Base-by-base conservation (phyloP, 2,797 vertebrate species). In the Buceros bicornis region DNA sequence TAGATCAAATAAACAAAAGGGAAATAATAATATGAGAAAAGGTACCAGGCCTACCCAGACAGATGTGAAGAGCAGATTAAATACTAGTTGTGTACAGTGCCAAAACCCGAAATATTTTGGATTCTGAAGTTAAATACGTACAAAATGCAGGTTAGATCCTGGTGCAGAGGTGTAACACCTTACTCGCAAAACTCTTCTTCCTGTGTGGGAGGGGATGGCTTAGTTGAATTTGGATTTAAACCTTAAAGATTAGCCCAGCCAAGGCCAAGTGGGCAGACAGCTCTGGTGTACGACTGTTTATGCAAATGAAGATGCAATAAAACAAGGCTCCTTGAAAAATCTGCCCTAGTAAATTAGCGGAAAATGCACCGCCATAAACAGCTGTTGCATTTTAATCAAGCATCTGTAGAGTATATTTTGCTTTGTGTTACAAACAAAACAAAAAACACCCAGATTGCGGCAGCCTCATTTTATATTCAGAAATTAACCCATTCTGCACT, bases 311-410 rank as follows among this genome's bases (percentile, higher is more conserved):
- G 95, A 91, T 57, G 85, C 89, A 84, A 91, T 97, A 92, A 97
- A 97, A 96, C 85, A 56, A 87, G 85, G 83, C 97, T 97, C 94
- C 95, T 98, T 97, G 89, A 89, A 95, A 98, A 98, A 98, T 97
- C 95, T 95, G 92, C 96, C 97, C 84, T 76, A 82, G 87, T 92
- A 97, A 98, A 98, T 98, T 97, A 97, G 96, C 97, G 96, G 96
- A 98, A 98, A 98, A 98, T 94, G 94, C 80, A 92, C 95, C 72
- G 92, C 94, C 96, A 82, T 87, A 98, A 98, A 98, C 98, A 98
- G 97, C 98, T 98, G 97, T 98, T 98, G 97, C 97, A 92, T 98
- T 98, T 97, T 97, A 97, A 97, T 97, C 94, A 94, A 97, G 97
- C 97, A 95, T 97, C 96, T 97, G 93, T 92, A 96, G 96, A 97